Evolutionary conservation across 1,140 invertebrate genomes (phyloP).

Genomic region (Bombus waltoni): DNA sequence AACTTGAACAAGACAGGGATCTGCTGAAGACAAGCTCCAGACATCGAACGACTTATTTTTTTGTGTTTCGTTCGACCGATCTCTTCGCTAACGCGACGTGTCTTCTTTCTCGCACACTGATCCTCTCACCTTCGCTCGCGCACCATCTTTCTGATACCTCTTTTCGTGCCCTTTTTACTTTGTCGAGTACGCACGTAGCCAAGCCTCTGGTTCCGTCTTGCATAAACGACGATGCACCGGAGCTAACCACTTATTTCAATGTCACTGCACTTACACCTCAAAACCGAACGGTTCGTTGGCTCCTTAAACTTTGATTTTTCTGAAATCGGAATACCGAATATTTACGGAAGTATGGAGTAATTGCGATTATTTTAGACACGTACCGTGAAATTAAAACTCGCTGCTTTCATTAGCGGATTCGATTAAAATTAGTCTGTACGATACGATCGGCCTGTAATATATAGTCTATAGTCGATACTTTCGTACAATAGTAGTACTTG

Average conservation of each 20-base stretch:
- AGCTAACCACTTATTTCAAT: conserved; percentile 53
- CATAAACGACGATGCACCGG: conserved; percentile 47
- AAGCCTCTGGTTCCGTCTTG: conserved; percentile 27
- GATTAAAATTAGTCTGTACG: too few relatives aligned
- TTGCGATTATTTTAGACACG: too few relatives aligned
- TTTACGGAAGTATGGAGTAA: too few relatives aligned
- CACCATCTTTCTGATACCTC: not conserved
- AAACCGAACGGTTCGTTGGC: not conserved
- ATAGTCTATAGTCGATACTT: too few relatives aligned
- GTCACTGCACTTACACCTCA: conserved; percentile 31
- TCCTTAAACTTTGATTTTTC: not conserved
- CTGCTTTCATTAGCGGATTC: too few relatives aligned
- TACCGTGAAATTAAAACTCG: too few relatives aligned
- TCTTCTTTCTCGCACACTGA: not conserved
- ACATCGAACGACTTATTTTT: conserved; percentile 14
- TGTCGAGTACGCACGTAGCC: conserved; percentile 18
- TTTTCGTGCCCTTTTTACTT: conserved; percentile 35
- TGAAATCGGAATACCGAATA: not conserved
- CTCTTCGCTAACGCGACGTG: not conserved
- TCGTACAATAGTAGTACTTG: too few relatives aligned
- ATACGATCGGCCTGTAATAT: too few relatives aligned
- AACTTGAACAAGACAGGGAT: conserved; percentile 37
- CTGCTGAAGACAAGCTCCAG: conserved; percentile 19
- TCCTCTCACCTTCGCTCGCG: not conserved
- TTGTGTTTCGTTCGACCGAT: conserved; percentile 10